Percentiles rank a stretch among this genome's conserved stretches.
phyloP scores from a whole-genome alignment of 2,888 invertebrate species.

The Melieria crassipennis region DNA sequence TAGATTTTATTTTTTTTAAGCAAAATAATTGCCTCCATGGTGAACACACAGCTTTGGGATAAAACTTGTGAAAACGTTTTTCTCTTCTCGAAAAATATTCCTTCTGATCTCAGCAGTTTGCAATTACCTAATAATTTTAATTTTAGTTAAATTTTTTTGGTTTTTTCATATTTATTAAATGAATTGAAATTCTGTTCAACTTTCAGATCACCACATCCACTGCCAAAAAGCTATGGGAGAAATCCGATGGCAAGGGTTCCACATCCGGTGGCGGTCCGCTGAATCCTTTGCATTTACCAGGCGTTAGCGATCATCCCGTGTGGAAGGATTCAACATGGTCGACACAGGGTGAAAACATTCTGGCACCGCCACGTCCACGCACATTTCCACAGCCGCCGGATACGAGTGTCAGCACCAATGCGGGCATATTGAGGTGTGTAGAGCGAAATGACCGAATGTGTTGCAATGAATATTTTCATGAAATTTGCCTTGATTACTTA shows the following conservation, averaged over 20 bases:
- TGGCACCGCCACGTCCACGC: conserved; percentile 78
- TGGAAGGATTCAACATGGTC: conserved; percentile 96
- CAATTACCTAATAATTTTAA: conserved; percentile 18
- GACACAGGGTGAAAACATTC: conserved; percentile 84
- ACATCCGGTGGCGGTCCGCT: conserved; percentile 66
- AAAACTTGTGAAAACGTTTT: background rate
- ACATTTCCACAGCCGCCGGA: conserved; percentile 73
- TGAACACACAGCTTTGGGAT: background rate
- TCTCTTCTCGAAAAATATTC: background rate
- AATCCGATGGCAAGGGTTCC: conserved; percentile 81
- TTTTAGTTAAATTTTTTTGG: conserved; percentile 1
- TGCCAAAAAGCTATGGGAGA: conserved; percentile 93
- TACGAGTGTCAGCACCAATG: conserved; percentile 68
- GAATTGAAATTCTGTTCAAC: no score
- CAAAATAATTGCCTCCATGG: background rate
- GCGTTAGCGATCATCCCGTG: conserved; percentile 75
- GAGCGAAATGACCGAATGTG: background rate
- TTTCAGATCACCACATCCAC: conserved; percentile 90
- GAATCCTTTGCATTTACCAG: conserved; percentile 74
- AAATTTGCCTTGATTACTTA: background rate
- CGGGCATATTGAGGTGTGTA: conserved; percentile 64
- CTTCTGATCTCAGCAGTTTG: background rate
- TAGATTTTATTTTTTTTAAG: background rate
- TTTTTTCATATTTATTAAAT: no score
- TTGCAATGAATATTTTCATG: conserved; percentile 1